phyloP scores from a whole-genome alignment of 2,113 vertebrate genomes.

The Chamaetylas fuelleborni region DNA sequence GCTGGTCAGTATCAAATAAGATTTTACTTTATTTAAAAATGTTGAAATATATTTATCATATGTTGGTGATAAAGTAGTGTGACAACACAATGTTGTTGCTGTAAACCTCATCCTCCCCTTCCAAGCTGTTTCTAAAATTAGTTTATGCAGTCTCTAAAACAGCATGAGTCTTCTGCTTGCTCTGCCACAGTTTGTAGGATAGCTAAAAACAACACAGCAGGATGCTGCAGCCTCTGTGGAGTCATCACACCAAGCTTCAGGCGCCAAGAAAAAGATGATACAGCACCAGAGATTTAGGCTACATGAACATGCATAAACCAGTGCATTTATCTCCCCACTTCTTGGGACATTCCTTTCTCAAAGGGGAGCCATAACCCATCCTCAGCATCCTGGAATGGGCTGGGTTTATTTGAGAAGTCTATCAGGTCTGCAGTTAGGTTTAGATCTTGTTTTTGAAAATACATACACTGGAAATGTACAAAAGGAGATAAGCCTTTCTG shows the following conservation, averaged over 20 bases:
- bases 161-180: not conserved
- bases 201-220: not conserved
- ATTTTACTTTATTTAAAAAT: not conserved
- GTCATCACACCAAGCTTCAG: not conserved
- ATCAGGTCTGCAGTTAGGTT: not conserved
- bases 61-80: not conserved
- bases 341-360: not conserved
- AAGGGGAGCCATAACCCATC: not conserved
- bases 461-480: not conserved
- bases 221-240: not conserved
- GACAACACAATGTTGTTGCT: not conserved
- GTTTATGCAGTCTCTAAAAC: not conserved
- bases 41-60: not conserved
- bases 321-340: not conserved
- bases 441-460: not conserved
- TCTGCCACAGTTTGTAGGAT: not conserved
- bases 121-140: slow-evolving; percentile 1
- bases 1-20: not conserved
- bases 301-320: not conserved
- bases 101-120: not conserved
- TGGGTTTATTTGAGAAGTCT: not conserved
- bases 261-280: not conserved
- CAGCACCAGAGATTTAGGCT: not conserved
- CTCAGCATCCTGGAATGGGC: not conserved
- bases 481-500: not conserved